These are phyloP conservation scores for Heliconius sara DNA, from an alignment of 2,888 invertebrate species.

Conservation along the genomic window DNA sequence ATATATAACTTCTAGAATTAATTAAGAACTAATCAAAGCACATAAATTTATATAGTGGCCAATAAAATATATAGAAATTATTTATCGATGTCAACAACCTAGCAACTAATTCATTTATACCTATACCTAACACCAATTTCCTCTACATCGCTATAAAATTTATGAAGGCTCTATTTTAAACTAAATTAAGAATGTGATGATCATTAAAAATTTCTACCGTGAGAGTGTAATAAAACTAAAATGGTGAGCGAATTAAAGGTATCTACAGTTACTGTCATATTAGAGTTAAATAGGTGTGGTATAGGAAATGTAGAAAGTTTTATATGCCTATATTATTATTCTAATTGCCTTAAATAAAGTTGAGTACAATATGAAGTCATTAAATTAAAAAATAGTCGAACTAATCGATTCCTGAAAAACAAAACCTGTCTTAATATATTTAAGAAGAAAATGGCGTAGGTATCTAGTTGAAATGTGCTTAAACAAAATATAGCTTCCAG, in stretches of 20 bases:
- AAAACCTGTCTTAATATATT: no score
- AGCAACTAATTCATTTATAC: slow-evolving; percentile 37
- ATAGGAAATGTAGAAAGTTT: not conserved
- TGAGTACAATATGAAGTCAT: no score
- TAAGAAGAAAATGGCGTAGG: no score
- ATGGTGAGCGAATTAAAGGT: slow-evolving; percentile 25
- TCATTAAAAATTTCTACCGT: slow-evolving; percentile 74
- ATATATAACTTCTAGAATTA: slow-evolving; percentile 1
- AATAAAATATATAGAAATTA: slow-evolving; percentile 38
- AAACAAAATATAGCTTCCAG: not conserved
- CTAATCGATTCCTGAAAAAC: no score
- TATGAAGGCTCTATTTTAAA: slow-evolving; percentile 78
- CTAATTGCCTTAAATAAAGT: no score
- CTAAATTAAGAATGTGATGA: slow-evolving; percentile 78
- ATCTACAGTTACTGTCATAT: slow-evolving; percentile 14
- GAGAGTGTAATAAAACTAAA: slow-evolving; percentile 75
- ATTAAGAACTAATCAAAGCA: slow-evolving; percentile 30
- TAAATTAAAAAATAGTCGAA: no score
- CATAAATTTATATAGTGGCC: slow-evolving; percentile 33
- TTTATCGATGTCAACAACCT: slow-evolving; percentile 45
- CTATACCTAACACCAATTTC: slow-evolving; percentile 37
- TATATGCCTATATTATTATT: not conserved
- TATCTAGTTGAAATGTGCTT: no score
- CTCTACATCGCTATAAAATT: slow-evolving; percentile 73
- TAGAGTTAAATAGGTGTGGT: not conserved